phyloP scores from a whole-genome alignment of 2,888 invertebrate genomes.

The Danaus chrysippus region DNA sequence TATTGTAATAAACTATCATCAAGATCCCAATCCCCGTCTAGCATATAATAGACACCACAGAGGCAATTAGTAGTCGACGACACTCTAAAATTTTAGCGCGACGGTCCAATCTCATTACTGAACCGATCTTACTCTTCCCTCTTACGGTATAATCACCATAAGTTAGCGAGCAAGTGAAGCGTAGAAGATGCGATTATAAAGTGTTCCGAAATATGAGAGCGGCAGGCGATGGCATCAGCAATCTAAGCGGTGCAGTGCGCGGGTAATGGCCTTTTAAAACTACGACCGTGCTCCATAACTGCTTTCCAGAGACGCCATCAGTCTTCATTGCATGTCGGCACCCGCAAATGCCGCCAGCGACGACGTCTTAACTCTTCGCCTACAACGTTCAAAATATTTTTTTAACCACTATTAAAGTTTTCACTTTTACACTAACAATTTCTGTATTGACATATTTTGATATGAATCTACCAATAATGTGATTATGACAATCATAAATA shows the following conservation, averaged over 20 bases:
- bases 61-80: conserved; percentile 74
- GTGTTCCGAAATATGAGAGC: conserved; percentile 76
- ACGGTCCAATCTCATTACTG: conserved; percentile 76
- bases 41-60: conserved; percentile 50
- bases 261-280: conserved; percentile 79
- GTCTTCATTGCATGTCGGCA: conserved; percentile 80
- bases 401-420: conserved; percentile 28
- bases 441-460: conserved; percentile 1
- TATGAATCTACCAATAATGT: background rate
- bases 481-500: conserved; percentile 11
- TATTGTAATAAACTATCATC: background rate
- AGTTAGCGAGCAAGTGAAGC: conserved; percentile 76
- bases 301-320: conserved; percentile 76
- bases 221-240: conserved; percentile 51
- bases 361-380: conserved; percentile 66
- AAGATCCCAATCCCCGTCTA: conserved; percentile 22
- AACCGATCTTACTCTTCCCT: conserved; percentile 77
- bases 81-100: conserved; percentile 77
- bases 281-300: conserved; percentile 79
- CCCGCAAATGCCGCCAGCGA: conserved; percentile 62
- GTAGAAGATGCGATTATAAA: conserved; percentile 78
- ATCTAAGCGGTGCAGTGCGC: conserved; percentile 73
- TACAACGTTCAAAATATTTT: conserved; percentile 33
- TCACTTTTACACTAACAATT: conserved; percentile 17
- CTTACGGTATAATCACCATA: conserved; percentile 78